Evolutionary conservation across 2,888 invertebrate genomes (phyloP), one percentile per base, ranked within the genome.

Genomic region (Dryocosmus kuriphilus): DNA sequence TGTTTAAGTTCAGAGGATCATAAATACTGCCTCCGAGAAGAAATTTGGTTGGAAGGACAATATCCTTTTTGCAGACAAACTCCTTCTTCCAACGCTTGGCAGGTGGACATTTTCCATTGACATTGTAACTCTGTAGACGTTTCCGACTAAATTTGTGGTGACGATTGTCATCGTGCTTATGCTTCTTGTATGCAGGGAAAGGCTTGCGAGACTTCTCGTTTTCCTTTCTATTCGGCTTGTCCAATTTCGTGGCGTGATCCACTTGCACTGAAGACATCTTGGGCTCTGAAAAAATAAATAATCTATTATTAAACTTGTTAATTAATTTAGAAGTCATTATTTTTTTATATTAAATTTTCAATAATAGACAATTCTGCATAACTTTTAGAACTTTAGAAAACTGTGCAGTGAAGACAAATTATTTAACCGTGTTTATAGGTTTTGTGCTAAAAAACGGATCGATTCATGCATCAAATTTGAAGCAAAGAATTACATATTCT

Each of bases 1-100:
- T 98, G 89, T 97, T 98, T 80, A 99, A 92, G 92, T 99, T 99
- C 65, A 99, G 92, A 0, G 98, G 99, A 93, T 99, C 99, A 84
- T 96, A 96, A 84, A 98, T 98, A 91, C 98, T 98, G 11, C 98
- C 99, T 63, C 98, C 99, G 2, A 98, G 94, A 6, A 98, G 92
- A 92, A 99, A 98, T 91, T 98, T 98, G 0, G 97, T 97, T 0
- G 98, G 98, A 75, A 97, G 95, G 86, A 97, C 96, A 84, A 96
- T 94, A 19, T 24, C 67, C 24, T 46, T 46, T 8, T 46, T 46
- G 55, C 55, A 55, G 77, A 94, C 94, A n/a, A 90, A 90, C 84
- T 95, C 95, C 87, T 96, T 96, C 83, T 96, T 94, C 74, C 95
- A 93, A 78, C 96, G 94, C 87, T 96, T 96, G 86, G 95, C 94